These are phyloP conservation scores for Anas capensis DNA, from an alignment of 2,797 vertebrate species.

Conservation along the genomic window DNA sequence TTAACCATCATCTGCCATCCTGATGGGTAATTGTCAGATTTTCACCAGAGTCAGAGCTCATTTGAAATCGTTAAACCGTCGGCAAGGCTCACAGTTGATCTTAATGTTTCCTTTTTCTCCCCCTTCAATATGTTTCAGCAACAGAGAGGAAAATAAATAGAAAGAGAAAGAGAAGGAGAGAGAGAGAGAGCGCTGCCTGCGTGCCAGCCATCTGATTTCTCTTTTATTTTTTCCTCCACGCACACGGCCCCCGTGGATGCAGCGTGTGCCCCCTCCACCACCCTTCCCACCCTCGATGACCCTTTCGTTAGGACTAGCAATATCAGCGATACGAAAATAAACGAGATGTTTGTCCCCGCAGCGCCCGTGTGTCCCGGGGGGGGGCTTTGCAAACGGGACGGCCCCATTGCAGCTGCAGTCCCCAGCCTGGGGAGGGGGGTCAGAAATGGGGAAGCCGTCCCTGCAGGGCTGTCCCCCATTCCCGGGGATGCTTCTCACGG, in stretches of 20 bases:
- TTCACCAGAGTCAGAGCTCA: conserved; percentile 89
- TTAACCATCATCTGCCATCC: conserved; percentile 93
- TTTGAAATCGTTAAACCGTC: conserved; percentile 98
- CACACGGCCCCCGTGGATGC: fast-evolving
- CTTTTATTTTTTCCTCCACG: conserved; percentile 10
- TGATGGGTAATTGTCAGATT: conserved; percentile 90
- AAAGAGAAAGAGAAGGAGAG: conserved; percentile 31
- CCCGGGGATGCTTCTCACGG: neutral
- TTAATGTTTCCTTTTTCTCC: conserved; percentile 83
- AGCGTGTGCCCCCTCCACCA: neutral
- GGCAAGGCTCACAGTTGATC: conserved; percentile 80
- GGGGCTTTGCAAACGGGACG: neutral
- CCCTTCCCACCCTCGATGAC: neutral
- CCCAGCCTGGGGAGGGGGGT: neutral
- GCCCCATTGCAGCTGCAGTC: neutral
- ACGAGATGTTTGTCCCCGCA: neutral
- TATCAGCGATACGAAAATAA: neutral
- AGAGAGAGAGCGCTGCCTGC: neutral
- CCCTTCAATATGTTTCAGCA: conserved; percentile 81
- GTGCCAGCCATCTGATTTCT: conserved; percentile 14
- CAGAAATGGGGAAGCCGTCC: neutral
- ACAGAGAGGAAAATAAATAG: conserved; percentile 79
- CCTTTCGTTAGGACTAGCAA: neutral
- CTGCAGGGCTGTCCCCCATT: neutral
- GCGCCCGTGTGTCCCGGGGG: fast-evolving